Conservation (phyloP, 2,797 vertebrate species). For the Myiothlypis chrysogaster region DNA sequence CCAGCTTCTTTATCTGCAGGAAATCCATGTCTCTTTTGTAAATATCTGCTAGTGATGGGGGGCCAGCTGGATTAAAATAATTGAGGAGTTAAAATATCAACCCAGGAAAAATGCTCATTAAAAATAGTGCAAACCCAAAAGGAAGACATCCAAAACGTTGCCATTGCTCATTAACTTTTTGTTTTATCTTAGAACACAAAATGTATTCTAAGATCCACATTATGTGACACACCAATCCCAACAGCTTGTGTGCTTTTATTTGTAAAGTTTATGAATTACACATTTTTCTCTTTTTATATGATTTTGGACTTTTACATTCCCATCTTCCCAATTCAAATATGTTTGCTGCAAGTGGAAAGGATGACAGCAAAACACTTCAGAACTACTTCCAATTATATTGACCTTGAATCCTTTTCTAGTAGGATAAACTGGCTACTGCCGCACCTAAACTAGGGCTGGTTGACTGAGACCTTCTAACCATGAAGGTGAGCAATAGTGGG, state of each 20-base stretch:
- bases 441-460: neutral
- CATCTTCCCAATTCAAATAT: neutral
- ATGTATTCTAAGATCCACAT: neutral
- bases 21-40: neutral
- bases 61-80: neutral
- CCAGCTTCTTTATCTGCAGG: neutral
- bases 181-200: neutral
- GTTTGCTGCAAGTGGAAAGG: neutral
- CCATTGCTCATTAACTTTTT: neutral
- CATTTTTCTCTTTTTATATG: neutral
- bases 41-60: neutral
- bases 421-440: neutral
- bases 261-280: neutral
- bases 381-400: neutral
- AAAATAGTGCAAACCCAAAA: neutral
- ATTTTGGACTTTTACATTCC: neutral
- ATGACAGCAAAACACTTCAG: neutral
- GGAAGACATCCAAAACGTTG: neutral
- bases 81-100: neutral
- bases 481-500: neutral
- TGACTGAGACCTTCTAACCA: rapidly evolving
- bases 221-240: neutral
- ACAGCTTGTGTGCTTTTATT: neutral
- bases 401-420: neutral
- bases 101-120: neutral